Evolutionary conservation across 2,888 invertebrate genomes (phyloP).

Genomic region (Sphaerophoria taeniata): DNA sequence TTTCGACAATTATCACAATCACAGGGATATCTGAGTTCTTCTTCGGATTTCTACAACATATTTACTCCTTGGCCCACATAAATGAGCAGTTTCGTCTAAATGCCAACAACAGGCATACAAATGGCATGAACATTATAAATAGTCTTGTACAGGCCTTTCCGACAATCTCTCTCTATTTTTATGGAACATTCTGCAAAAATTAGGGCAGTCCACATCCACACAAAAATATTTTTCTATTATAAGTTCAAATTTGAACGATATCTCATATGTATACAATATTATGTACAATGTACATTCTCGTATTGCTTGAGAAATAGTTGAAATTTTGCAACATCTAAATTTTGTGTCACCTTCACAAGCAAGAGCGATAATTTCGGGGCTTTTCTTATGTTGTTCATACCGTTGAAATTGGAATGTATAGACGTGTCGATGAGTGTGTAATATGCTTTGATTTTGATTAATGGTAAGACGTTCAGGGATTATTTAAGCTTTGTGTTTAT

Average conservation of each 20-base stretch:
- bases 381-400: background rate
- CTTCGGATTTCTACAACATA: background rate
- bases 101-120: background rate
- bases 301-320: too few species aligned
- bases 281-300: too few species aligned
- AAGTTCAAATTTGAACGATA: too few species aligned
- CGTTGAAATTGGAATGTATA: background rate
- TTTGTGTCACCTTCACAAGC: too few species aligned
- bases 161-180: slow-evolving; percentile 9
- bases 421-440: background rate
- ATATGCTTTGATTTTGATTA: slow-evolving; percentile 67
- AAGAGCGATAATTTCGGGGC: too few species aligned
- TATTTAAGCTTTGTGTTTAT: slow-evolving; percentile 57
- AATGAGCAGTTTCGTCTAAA: background rate
- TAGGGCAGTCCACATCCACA: too few species aligned
- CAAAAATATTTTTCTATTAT: too few species aligned
- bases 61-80: background rate
- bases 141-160: background rate
- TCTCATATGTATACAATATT: too few species aligned
- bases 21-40: slow-evolving; percentile 27
- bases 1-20: background rate
- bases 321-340: too few species aligned
- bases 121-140: slow-evolving; percentile 24
- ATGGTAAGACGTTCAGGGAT: slow-evolving; percentile 53
- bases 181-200: background rate